Base-by-base conservation (phyloP, 2,113 vertebrate species). In the Scartelaos histophorus region DNA sequence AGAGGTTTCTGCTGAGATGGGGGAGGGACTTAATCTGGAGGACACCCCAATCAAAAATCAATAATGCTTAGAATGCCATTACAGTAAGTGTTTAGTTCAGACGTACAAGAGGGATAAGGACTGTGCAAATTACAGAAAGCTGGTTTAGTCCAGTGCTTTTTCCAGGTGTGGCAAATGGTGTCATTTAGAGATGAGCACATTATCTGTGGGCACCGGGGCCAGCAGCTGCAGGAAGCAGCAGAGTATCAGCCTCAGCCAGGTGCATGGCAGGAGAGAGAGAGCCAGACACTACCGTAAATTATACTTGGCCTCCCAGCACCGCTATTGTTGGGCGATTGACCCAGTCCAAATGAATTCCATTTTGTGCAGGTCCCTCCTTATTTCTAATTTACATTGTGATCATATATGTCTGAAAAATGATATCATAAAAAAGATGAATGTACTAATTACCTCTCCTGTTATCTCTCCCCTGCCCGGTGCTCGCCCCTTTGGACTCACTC, bases 401-500 rank as follows among this genome's bases (percentile, higher is more conserved):
- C 97, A 97, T 98, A 98, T 97, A 97, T 95, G 97, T 97, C 97
- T 99, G 96, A 99, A 97, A 98, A 98, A 98, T 97, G 96, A 97
- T 98, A 98, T 97, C 95, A 94, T 98, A 98, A 99, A 99, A 99
- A 98, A 99, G 97, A 98, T 98, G 95, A 98, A 99, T 98, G 98
- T 96, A 96, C 96, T 99, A 99, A 98, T 98, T 99, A 98, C 95
- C 94, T 93, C 95, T 95, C 95, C 94, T 95, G 95, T 98, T 97
- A 98, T 98, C 98, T 97, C 94, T 94, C 92, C 93, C 91, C 90
- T 94, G 81, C 95, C 94, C 90, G 88, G 93, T 94, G 93, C 95
- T 94, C 93, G 93, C 94, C 95, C 95, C 94, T 95, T 95, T 95
- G 95, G 94, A 95, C 94, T 81, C 93, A 92, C 94, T 95, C 95